Percentiles rank a stretch among this genome's conserved stretches.
phyloP scores from a whole-genome alignment of 2,113 vertebrate genomes.

The Burhinus oedicnemus region DNA sequence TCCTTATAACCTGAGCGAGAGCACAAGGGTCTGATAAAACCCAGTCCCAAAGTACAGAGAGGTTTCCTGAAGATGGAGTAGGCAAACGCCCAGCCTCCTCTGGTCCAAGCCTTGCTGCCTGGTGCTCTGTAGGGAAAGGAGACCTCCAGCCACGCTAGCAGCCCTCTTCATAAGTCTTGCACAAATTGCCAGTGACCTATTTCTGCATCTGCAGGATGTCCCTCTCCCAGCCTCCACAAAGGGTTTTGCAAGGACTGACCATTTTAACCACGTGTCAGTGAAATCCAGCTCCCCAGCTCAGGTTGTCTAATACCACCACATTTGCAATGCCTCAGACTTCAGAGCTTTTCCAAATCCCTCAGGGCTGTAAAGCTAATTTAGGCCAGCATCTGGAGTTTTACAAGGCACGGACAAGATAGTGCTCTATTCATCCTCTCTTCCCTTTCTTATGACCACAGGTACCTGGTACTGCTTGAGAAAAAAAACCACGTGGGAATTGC shows the following conservation, averaged over 20 bases:
- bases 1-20: not conserved
- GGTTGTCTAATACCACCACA: not conserved
- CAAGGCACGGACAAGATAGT: not conserved
- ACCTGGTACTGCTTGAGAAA: not conserved
- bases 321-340: constrained; percentile 5
- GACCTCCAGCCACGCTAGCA: not conserved
- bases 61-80: not conserved
- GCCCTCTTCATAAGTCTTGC: not conserved
- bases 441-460: not conserved
- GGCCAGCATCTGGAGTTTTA: not conserved
- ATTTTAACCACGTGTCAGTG: not conserved
- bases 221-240: not conserved
- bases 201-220: not conserved
- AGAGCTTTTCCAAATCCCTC: not conserved
- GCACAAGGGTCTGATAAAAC: not conserved
- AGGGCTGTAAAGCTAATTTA: not conserved
- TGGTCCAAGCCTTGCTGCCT: not conserved
- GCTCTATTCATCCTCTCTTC: not conserved
- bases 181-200: not conserved
- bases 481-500: not conserved
- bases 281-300: not conserved
- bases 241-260: not conserved
- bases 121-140: not conserved
- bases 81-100: not conserved
- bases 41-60: fast-evolving